These are phyloP conservation scores for Neoniphon sammara DNA, from an alignment of 2,797 vertebrate genomes.

Conservation along the genomic window DNA sequence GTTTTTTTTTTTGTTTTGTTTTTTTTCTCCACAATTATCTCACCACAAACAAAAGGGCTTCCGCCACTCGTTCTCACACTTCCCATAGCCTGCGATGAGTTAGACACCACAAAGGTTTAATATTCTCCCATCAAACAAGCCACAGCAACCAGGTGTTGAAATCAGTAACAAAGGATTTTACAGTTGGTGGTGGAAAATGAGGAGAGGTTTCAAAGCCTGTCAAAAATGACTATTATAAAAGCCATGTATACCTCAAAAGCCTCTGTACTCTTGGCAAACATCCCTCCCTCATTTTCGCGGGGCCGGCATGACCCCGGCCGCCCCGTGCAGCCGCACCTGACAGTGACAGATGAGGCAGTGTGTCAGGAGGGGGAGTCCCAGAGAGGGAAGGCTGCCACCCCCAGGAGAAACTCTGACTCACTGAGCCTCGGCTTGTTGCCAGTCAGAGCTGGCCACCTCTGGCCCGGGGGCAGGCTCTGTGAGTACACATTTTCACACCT, in stretches of 20 bases:
- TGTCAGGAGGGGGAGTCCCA: slow-evolving; percentile 74
- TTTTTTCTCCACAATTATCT: slow-evolving; percentile 66
- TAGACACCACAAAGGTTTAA: slow-evolving; percentile 52
- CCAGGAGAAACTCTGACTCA: slow-evolving; percentile 81
- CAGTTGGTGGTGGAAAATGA: slow-evolving; percentile 53
- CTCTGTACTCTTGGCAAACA: slow-evolving; percentile 73
- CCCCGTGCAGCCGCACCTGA: slow-evolving; percentile 70
- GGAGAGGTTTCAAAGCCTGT: slow-evolving; percentile 68
- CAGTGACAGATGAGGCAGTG: slow-evolving; percentile 82
- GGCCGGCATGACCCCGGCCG: slow-evolving; percentile 70
- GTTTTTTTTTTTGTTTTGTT: too few species aligned
- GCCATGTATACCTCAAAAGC: slow-evolving; percentile 71
- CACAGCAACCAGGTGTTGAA: slow-evolving; percentile 63
- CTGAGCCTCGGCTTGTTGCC: slow-evolving; percentile 68
- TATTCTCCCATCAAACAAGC: slow-evolving; percentile 55
- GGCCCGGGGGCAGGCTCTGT: slow-evolving; percentile 72
- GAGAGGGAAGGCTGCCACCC: slow-evolving; percentile 70
- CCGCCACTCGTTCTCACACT: slow-evolving; percentile 52
- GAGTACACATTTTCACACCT: slow-evolving; percentile 83
- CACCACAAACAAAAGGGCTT: slow-evolving; percentile 63
- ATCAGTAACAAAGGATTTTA: slow-evolving; percentile 61
- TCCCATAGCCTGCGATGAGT: slow-evolving; percentile 47
- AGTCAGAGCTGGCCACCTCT: slow-evolving; percentile 67
- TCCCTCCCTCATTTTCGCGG: slow-evolving; percentile 70
- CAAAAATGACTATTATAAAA: slow-evolving; percentile 44